Evolutionary conservation across 1,140 invertebrate genomes (phyloP), one percentile per base, ranked within the genome.

Genomic region (Drosophila seguyi): DNA sequence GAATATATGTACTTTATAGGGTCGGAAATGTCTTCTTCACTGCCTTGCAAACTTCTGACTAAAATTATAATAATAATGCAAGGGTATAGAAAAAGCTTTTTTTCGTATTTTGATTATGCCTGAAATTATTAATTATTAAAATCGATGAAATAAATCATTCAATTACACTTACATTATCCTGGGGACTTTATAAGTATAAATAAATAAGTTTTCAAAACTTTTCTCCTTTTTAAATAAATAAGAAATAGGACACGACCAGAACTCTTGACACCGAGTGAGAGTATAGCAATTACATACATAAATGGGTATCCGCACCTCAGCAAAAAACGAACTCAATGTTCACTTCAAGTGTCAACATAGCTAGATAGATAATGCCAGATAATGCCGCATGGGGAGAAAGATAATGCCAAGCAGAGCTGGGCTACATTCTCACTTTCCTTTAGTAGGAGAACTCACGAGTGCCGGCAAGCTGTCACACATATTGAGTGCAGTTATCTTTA

Each of bases 401-500:
- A 75, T 75, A 75, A 56, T 39, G 25, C 18, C 29, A 20, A 27
- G 31, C 31, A 44, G 47, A 55, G 18, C 36, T 41, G 47, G 36
- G 38, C 34, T 39, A 31, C 29, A 62, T 50, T 73, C 34, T 39
- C 31, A 52, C 41, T 63, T 55, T 69, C 18, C n/a, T 16, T 62
- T 42, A 62, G 62, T 48, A 60, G 57, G 67, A 34, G 56, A 74
- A 61, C 72, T 63, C 72, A 47, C 68, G 41, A 72, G 31, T n/a
- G n/a, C n/a, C 61, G 38, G 39, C 38, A 29, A 42, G 63, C 13
- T 50, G 61, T 36, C 25, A 42, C 20, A 41, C 47, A 66, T 50
- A 68, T 60, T 39, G 39, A 74, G 71, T 74, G 71, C 71, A 74
- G 62, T 47, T 76, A 76, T 76, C 61, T 58, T 76, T 76, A 76